Conservation (phyloP, 1,140 invertebrate species). For the Capitella teleta region DNA sequence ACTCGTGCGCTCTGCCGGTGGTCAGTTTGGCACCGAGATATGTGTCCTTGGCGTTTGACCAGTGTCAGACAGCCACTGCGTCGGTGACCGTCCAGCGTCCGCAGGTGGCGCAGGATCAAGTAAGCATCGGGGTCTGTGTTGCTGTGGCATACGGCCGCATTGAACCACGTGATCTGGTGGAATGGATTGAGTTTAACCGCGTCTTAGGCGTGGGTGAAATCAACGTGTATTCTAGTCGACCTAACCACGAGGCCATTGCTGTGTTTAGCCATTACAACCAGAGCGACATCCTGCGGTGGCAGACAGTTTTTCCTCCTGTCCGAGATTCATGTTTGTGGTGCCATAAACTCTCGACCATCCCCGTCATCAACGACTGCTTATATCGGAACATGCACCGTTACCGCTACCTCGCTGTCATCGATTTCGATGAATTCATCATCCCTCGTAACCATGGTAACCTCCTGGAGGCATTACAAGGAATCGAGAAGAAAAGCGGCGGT, state of each 20-base stretch:
- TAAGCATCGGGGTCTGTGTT: constrained; percentile 4
- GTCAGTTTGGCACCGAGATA: not conserved
- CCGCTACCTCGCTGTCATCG: constrained; percentile 12
- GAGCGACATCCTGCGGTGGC: not conserved
- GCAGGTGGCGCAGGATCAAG: not conserved
- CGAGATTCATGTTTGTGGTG: constrained; percentile 7
- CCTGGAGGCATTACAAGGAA: constrained; percentile 2
- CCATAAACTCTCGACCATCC: constrained; percentile 5
- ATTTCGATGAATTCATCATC: constrained; percentile 17
- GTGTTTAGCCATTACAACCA: not conserved
- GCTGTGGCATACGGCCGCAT: constrained; percentile 3
- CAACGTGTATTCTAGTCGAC: constrained; percentile 3
- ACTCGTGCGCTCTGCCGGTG: not conserved
- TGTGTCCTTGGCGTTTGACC: constrained; percentile 2
- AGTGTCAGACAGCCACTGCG: not conserved
- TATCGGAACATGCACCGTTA: constrained; percentile 14
- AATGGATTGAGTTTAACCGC: constrained; percentile 10
- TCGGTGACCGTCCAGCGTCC: not conserved
- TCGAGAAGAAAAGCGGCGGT: not conserved
- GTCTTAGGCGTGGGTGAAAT: constrained; percentile 7
- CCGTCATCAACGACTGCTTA: constrained; percentile 51
- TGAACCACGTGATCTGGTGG: not conserved
- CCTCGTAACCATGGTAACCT: constrained; percentile 8
- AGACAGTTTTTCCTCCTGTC: not conserved
- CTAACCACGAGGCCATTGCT: not conserved